Evolutionary conservation across 1,140 invertebrate species (phyloP).

Genomic region (Drosophila prosaltans): DNA sequence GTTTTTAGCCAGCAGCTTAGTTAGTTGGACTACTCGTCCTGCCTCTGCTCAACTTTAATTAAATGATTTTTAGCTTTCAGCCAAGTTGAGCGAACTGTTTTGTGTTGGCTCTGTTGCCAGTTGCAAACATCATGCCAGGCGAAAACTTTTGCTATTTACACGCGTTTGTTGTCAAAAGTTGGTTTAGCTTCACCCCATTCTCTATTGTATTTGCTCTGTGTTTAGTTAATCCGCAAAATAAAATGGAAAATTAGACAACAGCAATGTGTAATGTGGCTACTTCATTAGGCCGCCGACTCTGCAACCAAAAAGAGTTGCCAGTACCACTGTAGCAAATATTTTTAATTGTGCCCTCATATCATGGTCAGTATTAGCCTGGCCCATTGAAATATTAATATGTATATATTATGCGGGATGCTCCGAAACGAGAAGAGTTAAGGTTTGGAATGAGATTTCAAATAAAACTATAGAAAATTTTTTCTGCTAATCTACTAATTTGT

Average conservation of each 20-base stretch:
- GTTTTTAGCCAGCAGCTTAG: slow-evolving; percentile 23
- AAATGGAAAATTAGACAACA: slow-evolving; percentile 1
- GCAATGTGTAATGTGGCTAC: slow-evolving; percentile 3
- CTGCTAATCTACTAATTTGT: too few relatives aligned
- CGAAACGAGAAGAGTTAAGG: too few relatives aligned
- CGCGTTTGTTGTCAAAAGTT: slow-evolving; percentile 30
- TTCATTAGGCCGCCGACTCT: slow-evolving; percentile 11
- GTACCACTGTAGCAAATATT: neutral
- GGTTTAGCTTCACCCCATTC: neutral
- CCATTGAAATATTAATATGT: too few relatives aligned
- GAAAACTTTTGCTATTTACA: slow-evolving; percentile 30
- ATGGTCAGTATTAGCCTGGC: too few relatives aligned
- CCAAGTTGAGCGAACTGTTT: slow-evolving; percentile 19
- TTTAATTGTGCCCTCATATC: neutral
- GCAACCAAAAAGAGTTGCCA: neutral
- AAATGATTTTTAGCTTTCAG: slow-evolving; percentile 32
- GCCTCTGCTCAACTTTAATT: slow-evolving; percentile 25
- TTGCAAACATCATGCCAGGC: slow-evolving; percentile 15
- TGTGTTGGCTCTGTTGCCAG: slow-evolving; percentile 7
- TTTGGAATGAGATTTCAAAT: too few relatives aligned
- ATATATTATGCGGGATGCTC: too few relatives aligned
- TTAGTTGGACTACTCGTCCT: slow-evolving; percentile 4
- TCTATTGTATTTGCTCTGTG: neutral
- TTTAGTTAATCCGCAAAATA: slow-evolving; percentile 14
- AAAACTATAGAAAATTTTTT: too few relatives aligned